Conservation (phyloP, 1,140 invertebrate species). For the Heliothis virescens region DNA sequence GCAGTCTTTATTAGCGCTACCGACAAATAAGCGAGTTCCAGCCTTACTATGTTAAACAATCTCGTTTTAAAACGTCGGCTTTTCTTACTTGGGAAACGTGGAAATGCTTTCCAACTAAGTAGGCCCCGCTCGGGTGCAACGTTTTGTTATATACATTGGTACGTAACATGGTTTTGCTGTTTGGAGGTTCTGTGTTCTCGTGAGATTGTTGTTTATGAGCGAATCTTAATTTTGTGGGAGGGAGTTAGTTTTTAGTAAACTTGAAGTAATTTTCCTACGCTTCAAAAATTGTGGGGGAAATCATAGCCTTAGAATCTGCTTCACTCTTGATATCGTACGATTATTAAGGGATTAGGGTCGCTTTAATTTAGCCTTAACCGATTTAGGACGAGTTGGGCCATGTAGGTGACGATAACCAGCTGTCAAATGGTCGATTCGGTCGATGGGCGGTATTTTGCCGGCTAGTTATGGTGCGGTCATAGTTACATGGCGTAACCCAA, state of each 20-base stretch:
- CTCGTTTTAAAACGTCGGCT: constrained; percentile 39
- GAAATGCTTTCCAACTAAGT: constrained; percentile 25
- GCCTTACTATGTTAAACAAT: constrained; percentile 45
- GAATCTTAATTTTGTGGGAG: neutral
- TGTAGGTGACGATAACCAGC: no score
- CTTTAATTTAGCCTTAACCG: neutral
- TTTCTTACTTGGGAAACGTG: constrained; percentile 18
- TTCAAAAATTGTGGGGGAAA: neutral
- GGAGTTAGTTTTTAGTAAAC: no score
- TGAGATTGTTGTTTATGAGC: neutral
- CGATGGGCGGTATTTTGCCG: no score
- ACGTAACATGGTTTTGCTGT: constrained; percentile 12
- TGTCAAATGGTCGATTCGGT: no score
- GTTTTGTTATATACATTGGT: neutral
- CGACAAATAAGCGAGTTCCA: constrained; percentile 63
- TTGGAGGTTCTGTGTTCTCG: neutral
- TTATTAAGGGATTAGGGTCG: no score
- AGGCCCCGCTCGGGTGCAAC: constrained; percentile 4
- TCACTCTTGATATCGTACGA: neutral
- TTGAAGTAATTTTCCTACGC: no score
- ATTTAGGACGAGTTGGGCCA: neutral
- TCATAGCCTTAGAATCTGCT: neutral
- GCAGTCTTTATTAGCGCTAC: constrained; percentile 72
- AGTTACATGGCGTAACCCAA: no score
- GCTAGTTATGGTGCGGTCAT: no score